Base-by-base conservation (phyloP, 2,888 invertebrate genomes). In the Brassicogethes aeneus region DNA sequence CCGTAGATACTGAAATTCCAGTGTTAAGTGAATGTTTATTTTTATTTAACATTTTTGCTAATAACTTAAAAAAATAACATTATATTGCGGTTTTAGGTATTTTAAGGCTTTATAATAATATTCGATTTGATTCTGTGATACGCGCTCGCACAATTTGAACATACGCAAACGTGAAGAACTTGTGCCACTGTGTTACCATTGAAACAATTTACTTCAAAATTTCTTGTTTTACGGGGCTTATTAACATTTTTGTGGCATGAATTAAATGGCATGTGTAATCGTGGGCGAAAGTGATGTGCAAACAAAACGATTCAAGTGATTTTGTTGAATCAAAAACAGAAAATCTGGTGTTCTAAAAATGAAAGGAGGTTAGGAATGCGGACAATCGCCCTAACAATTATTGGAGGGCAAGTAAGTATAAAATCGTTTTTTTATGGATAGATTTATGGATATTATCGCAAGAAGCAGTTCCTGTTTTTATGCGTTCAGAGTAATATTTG, bases 351-450 rank as follows among this genome's bases (percentile, higher is more conserved):
- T 37, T 36, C 39, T 42, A 54, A 59, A 50, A 54, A 63, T 64
- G 62, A 65, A 62, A 58, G 65, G 64, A 65, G 66, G 66, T 66
- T 66, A 66, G 62, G 65, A 66, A 66, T 65, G 63, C 54, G 62
- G 63, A 60, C 61, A 61, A 55, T 65, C 54, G 63, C 58, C 63
- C 65, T 63, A 55, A 52, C 49, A 57, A 64, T 56, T 62, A 55
- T 51, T 61, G 50, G 50, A 52, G 53, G 50, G 52, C 61, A 64
- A 58, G 63, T 63, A 56, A 53, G 62, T 59, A 51, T 45, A 45
- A 23, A 23, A 7, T 23, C 23, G 10, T n/a, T n/a, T n/a, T n/a
- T n/a, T n/a, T n/a, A n/a, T n/a, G n/a, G n/a, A n/a, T n/a, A n/a
- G n/a, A n/a, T n/a, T n/a, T n/a, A n/a, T n/a, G n/a, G n/a, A n/a